A percentile compares a stretch with the other conserved stretches of the same genome.
Conservation (phyloP, 2,888 invertebrate genomes). For the Sinhomidia bicolor region DNA sequence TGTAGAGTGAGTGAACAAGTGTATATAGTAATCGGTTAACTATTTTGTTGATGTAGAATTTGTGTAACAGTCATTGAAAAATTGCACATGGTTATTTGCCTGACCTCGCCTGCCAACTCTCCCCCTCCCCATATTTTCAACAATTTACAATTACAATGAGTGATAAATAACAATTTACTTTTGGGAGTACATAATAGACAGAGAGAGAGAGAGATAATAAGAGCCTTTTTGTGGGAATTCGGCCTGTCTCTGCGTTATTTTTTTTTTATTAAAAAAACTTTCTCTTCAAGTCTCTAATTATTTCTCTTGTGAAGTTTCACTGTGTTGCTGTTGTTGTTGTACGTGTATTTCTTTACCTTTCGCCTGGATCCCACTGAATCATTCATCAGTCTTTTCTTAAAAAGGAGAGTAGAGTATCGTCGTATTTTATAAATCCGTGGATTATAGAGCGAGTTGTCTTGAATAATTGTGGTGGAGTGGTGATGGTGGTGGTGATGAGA, state of each 20-base stretch:
- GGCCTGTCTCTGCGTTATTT: conserved; percentile 12
- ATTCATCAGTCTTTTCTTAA: conserved; percentile 73
- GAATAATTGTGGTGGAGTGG: not conserved
- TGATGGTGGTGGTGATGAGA: not conserved
- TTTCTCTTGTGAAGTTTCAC: no score
- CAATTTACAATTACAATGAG: not conserved
- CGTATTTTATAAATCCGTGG: conserved; percentile 2
- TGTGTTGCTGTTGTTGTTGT: conserved; percentile 27
- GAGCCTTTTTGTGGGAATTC: conserved; percentile 57
- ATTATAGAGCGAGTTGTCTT: not conserved
- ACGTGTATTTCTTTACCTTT: conserved; percentile 5
- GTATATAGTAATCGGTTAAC: not conserved
- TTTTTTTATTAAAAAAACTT: not conserved
- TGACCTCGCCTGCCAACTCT: conserved; percentile 35
- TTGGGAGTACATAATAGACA: not conserved
- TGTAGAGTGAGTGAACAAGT: conserved; percentile 54
- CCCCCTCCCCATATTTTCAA: conserved; percentile 10
- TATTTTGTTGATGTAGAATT: conserved; percentile 58
- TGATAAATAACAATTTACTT: not conserved
- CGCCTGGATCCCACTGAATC: conserved; percentile 59
- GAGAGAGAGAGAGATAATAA: not conserved
- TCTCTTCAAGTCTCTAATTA: not conserved
- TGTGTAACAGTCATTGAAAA: conserved; percentile 71
- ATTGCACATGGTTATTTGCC: conserved; percentile 66
- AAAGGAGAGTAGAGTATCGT: conserved; percentile 52